Base-by-base conservation (phyloP, 2,888 invertebrate species). In the Loripinus fragilis region DNA sequence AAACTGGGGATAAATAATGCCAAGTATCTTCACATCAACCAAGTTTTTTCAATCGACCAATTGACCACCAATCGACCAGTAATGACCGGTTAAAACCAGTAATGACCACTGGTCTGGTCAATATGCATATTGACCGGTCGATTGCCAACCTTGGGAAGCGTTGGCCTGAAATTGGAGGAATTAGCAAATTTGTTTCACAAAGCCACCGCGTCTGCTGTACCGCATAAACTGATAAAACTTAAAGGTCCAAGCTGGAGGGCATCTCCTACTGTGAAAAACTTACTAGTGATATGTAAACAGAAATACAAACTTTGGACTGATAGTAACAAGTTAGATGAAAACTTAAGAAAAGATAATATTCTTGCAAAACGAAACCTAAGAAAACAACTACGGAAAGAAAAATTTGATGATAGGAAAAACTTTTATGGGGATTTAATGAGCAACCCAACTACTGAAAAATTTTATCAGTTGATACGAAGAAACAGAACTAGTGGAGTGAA, bases 221-320 rank as follows among this genome's bases (percentile, higher is more conserved):
- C 64, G 7, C 7, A 12, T 17, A 64, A 64, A 35, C 8, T 64
- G 64, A 64, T 64, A 10, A 64, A n/a, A 28, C 15, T 64, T 17
- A 64, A 64, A 64, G 64, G 64, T 3, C 64, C 64, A 64, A 15
- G 8, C 8, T 64, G 64, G 64, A 64, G 28, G n/a, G 64, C 64
- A 20, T 64, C 64, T n/a, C 64, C 64, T 12, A 64, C 15, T 10
- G 64, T 64, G n/a, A 33, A 15, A 23, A 7, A 64, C 7, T 23
- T 64, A 7, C 64, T 64, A 8, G 30, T 8, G 8, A 30, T 33
- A 10, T 64, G 64, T 64, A 64, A 64, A 25, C 10, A 30, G 17
- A 64, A 64, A 35, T 33, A 64, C 23, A 25, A 35, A 10, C 12
- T 64, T 15, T 64, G 64, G 64, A 8, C 28, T 5, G 35, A 64